A percentile compares a stretch with the other conserved stretches of the same genome.
Evolutionary conservation across 2,888 invertebrate species (phyloP).

Genomic region (Desoria tigrina): DNA sequence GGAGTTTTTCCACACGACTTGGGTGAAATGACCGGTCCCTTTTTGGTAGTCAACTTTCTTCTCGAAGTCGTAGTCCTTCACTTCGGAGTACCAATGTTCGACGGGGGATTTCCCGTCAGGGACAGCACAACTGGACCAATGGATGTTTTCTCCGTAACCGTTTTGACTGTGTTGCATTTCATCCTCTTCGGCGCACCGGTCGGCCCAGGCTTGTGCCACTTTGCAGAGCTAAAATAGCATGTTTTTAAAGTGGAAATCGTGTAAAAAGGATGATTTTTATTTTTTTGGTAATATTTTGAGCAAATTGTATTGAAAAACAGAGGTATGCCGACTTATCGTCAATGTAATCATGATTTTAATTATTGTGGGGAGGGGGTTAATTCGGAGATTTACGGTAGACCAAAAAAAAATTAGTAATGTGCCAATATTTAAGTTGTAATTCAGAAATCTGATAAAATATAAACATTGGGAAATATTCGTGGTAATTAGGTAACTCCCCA

Average conservation of each 20-base stretch:
- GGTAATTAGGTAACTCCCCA: too few relatives aligned
- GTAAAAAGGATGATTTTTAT: background rate
- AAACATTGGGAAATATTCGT: too few relatives aligned
- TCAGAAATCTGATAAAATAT: too few relatives aligned
- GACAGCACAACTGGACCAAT: conserved; percentile 34
- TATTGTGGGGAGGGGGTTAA: too few relatives aligned
- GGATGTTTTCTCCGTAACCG: conserved; percentile 49
- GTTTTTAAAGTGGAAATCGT: too few relatives aligned
- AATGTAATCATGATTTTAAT: too few relatives aligned
- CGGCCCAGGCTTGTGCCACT: conserved; percentile 50
- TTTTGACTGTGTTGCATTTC: conserved; percentile 49
- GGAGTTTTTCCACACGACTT: conserved; percentile 77
- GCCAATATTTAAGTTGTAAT: background rate
- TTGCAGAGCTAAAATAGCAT: conserved; percentile 44
- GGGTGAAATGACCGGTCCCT: conserved; percentile 75
- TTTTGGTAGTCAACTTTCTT: conserved; percentile 46
- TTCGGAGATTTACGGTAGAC: too few relatives aligned
- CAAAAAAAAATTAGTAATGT: background rate
- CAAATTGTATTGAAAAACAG: background rate
- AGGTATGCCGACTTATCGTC: too few relatives aligned
- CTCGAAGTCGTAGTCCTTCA: conserved; percentile 59
- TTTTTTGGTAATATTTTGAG: background rate
- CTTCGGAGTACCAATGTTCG: conserved; percentile 71
- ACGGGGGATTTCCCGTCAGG: conserved; percentile 42
- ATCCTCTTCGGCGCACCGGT: conserved; percentile 43